These are phyloP conservation scores for Onychostoma macrolepis DNA, from an alignment of 2,113 vertebrate genomes.

Conservation along the genomic window DNA sequence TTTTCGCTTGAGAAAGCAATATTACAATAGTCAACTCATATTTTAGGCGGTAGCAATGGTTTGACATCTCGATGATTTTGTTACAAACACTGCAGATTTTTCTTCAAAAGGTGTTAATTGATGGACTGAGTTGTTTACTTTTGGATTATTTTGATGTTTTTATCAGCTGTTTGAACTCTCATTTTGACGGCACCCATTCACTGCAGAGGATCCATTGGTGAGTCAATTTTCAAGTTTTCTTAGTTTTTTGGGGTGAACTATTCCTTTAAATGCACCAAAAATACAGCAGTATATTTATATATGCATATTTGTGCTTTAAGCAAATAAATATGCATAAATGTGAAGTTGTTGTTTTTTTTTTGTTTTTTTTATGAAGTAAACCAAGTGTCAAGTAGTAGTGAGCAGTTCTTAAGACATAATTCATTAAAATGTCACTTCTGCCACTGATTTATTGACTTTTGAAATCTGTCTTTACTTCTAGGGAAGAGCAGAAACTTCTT, in stretches of 20 bases:
- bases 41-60: too few species aligned
- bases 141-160: too few species aligned
- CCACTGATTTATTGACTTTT: conserved; percentile 14
- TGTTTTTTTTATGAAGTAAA: neutral
- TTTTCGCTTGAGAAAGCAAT: too few species aligned
- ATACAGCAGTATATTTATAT: neutral
- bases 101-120: neutral
- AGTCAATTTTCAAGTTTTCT: neutral
- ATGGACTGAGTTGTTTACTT: too few species aligned
- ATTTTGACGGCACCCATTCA: too few species aligned
- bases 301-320: neutral
- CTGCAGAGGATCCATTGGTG: too few species aligned
- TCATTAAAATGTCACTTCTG: neutral
- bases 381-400: neutral
- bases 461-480: neutral
- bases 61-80: too few species aligned
- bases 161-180: too few species aligned
- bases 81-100: too few species aligned
- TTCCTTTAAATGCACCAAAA: neutral
- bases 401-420: neutral
- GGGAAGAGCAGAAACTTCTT: neutral
- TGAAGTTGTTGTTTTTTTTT: neutral
- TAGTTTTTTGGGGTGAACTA: neutral
- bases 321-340: neutral
- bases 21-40: too few species aligned